phyloP scores from a whole-genome alignment of 1,140 invertebrate genomes.

The Brachionus asplanchnoidis region DNA sequence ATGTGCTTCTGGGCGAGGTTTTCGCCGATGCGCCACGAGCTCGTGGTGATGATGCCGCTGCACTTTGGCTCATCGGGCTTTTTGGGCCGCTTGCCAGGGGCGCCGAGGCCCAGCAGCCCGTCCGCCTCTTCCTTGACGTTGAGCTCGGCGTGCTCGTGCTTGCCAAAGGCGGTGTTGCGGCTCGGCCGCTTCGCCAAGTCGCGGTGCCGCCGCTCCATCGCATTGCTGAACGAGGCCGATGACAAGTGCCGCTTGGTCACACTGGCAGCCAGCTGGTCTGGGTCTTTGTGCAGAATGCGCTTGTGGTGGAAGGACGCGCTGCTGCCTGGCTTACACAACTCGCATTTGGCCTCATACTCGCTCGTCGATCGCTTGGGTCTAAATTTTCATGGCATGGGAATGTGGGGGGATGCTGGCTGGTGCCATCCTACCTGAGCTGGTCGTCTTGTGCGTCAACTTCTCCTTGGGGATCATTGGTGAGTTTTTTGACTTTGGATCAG shows the following conservation, averaged over 20 bases:
- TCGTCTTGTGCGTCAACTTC: conserved; percentile 13
- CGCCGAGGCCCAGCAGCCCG: background rate
- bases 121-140: conserved; percentile 4
- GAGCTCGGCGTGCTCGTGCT: background rate
- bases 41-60: background rate
- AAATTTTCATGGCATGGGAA: background rate
- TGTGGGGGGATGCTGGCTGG: background rate
- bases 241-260: background rate
- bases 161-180: background rate
- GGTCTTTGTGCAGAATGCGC: background rate
- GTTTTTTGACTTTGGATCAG: background rate
- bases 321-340: background rate
- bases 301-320: background rate
- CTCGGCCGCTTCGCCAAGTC: background rate
- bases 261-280: background rate
- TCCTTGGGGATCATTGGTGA: background rate
- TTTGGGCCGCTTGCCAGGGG: background rate
- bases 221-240: background rate
- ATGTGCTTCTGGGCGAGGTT: conserved; percentile 25
- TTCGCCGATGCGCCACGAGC: conserved; percentile 35
- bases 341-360: background rate
- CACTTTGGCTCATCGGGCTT: background rate
- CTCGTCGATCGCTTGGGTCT: background rate
- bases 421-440: background rate
- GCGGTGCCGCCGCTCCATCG: background rate